These are phyloP conservation scores for Euphonia xanthogaster DNA, from an alignment of 2,797 vertebrate genomes.

Conservation along the genomic window DNA sequence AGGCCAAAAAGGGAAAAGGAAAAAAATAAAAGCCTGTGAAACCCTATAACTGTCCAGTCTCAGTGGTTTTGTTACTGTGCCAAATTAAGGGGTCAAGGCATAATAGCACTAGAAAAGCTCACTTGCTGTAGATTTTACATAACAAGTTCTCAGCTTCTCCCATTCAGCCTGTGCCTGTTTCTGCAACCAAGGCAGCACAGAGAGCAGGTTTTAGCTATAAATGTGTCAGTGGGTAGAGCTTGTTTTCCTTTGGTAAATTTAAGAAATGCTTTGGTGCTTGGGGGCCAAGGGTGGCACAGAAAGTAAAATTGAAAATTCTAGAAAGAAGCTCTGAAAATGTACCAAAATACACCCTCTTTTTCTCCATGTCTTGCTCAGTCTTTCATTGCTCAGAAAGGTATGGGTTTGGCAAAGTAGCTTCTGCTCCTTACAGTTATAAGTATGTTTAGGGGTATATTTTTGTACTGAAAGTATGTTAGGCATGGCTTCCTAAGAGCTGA, in stretches of 20 bases:
- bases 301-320: neutral
- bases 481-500: neutral
- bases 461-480: neutral
- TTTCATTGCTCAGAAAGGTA: neutral
- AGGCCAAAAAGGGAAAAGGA: neutral
- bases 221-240: neutral
- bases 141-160: conserved; percentile 50
- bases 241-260: neutral
- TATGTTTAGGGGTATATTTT: neutral
- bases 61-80: conserved; percentile 38
- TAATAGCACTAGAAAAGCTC: conserved; percentile 61
- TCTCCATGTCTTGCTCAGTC: neutral
- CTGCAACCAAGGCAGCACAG: conserved; percentile 15
- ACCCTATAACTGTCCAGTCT: conserved; percentile 47
- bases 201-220: conserved; percentile 16
- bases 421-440: neutral
- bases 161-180: conserved; percentile 27
- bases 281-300: neutral
- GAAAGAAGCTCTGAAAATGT: neutral
- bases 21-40: conserved; percentile 45
- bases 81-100: conserved; percentile 40
- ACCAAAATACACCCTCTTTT: neutral
- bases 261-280: neutral
- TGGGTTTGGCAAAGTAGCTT: neutral
- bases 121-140: conserved; percentile 59